Conservation (phyloP, 2,797 vertebrate species). For the Scyliorhinus canicula region DNA sequence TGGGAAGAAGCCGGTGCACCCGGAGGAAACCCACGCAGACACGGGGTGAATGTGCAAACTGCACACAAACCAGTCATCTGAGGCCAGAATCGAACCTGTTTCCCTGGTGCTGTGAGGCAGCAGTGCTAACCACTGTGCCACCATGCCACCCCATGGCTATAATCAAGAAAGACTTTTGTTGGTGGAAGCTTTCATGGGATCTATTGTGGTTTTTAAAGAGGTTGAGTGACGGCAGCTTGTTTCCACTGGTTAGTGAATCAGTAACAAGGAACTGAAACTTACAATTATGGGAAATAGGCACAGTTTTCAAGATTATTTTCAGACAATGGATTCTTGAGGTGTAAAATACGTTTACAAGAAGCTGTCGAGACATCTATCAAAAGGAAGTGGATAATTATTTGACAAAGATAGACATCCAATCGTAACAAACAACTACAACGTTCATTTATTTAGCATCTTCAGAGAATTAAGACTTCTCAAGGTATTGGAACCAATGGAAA, state of each 20-base stretch:
- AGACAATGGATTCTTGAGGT: not conserved
- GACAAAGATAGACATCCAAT: not conserved
- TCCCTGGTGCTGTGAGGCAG: too few relatives aligned
- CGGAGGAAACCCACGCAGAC: too few relatives aligned
- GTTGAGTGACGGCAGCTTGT: not conserved
- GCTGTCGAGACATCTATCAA: not conserved
- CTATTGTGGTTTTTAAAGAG: not conserved
- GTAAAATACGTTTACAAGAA: not conserved
- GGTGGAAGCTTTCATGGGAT: not conserved
- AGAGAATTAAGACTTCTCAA: not conserved
- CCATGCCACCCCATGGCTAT: too few relatives aligned
- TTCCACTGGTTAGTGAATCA: slow-evolving; percentile 1
- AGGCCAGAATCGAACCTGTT: too few relatives aligned
- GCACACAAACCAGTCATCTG: too few relatives aligned
- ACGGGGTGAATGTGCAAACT: too few relatives aligned
- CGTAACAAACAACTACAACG: not conserved
- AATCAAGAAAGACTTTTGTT: not conserved
- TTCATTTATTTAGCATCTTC: not conserved
- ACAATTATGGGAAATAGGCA: not conserved
- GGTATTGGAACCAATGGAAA: not conserved
- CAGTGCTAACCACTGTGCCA: too few relatives aligned
- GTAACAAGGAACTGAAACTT: not conserved
- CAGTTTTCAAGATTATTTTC: not conserved
- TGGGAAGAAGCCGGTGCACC: too few relatives aligned
- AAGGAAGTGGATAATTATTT: not conserved